Evolutionary conservation across 2,797 vertebrate genomes (phyloP).

Genomic region (Cossypha niveicapilla): DNA sequence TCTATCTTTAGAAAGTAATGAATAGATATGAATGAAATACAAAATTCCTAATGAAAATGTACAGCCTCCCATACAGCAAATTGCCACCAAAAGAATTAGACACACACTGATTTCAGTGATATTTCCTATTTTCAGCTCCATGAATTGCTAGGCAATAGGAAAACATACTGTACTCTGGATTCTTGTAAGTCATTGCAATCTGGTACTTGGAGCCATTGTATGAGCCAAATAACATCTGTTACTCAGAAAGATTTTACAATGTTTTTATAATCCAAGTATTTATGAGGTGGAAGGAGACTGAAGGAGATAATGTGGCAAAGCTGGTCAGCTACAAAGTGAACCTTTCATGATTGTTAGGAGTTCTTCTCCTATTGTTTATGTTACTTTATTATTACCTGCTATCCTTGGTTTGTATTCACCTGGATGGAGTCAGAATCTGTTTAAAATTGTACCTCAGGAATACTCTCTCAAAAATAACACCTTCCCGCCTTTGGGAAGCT

Average conservation of each 20-base stretch:
- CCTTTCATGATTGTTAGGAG: fast-evolving
- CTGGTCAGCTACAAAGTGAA: neutral
- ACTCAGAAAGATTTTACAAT: neutral
- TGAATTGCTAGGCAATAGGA: neutral
- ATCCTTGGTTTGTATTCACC: neutral
- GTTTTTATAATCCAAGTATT: neutral
- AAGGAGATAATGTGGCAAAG: neutral
- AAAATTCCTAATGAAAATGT: neutral
- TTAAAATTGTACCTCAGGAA: neutral
- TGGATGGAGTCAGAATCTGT: neutral
- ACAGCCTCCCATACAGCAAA: neutral
- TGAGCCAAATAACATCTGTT: conserved; percentile 47
- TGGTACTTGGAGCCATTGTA: conserved; percentile 4
- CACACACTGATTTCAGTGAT: neutral
- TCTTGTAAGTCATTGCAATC: conserved; percentile 23
- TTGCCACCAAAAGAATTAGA: neutral
- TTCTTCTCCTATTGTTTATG: neutral
- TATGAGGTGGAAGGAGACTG: neutral
- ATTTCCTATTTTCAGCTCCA: neutral
- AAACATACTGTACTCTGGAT: conserved; percentile 31
- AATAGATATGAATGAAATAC: neutral
- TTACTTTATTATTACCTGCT: neutral
- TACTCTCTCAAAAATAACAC: fast-evolving
- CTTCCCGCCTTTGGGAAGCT: neutral
- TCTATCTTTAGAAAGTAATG: neutral